Base-by-base conservation (phyloP, 2,113 vertebrate genomes). In the Pteronura brasiliensis region DNA sequence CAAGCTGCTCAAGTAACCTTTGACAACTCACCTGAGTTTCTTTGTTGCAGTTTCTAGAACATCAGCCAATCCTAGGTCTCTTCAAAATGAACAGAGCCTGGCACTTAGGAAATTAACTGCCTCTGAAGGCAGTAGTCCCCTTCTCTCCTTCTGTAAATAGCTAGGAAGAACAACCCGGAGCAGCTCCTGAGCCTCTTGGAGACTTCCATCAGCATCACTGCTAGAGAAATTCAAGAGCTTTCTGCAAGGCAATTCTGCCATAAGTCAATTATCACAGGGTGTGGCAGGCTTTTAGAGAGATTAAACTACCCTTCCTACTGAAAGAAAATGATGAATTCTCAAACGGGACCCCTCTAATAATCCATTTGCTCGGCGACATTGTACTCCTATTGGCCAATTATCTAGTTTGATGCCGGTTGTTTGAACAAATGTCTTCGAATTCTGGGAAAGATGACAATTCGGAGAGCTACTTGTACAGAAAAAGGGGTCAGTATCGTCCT, bases 201-300 rank as follows among this genome's bases (percentile, higher is more conserved):
- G 94, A 25, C 17, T 74, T 61, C 69, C 61, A 47, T n/a, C 25
- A 55, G 36, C 39, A 21, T 36, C 14, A 42, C 21, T 39, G 25
- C 65, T n/a, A 1, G 1, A 59, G 42, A 52, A 80, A 90, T 4
- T 13, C 7, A 23, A 18, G 63, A 21, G 8, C 44, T 74, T 67
- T 88, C 88, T 44, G n/a, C 18, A 1, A 61, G 61, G 65, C 61
- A 86, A 17, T 49, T 42, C 17, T 8, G 6, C 15, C 23, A 67
- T 80, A 59, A 89, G 49, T 76, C 93, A 72, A 15, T 95, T 39
- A 80, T 44, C 76, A 57, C 88, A 85, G 88, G 85, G 93, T 83
- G 49, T n/a, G 69, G 49, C 29, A 21, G 47, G 90, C 61, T 95
- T 96, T 90, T 34, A 96, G n/a, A 94, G 87, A 93, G 67, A 92